These are phyloP conservation scores for Psittacus erithacus DNA, from an alignment of 2,113 vertebrate species.

Conservation along the genomic window DNA sequence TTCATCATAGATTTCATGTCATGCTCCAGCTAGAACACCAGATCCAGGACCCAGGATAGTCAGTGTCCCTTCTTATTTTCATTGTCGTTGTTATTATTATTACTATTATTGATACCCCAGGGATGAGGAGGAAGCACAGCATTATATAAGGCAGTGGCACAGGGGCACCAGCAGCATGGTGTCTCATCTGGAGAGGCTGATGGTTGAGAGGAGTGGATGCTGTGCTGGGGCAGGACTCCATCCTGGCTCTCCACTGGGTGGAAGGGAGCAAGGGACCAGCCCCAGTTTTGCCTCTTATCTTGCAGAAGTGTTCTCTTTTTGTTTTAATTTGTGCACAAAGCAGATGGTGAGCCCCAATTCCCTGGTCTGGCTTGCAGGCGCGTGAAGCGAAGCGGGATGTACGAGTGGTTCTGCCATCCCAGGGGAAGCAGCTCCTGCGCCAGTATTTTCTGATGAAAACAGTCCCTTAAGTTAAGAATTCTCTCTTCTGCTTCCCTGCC, in stretches of 20 bases:
- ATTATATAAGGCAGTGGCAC: background rate
- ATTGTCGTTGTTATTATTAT: background rate
- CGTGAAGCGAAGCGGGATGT: accelerated
- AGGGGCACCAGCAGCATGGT: accelerated
- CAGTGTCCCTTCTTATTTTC: background rate
- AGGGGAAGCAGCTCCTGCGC: background rate
- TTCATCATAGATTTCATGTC: background rate
- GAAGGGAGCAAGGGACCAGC: background rate
- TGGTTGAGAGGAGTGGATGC: background rate
- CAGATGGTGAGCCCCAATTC: background rate
- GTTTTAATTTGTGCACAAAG: background rate
- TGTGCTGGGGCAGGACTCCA: background rate
- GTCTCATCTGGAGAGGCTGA: background rate
- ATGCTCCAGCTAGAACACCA: accelerated
- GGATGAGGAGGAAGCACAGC: background rate
- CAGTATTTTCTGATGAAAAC: background rate
- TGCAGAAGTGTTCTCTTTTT: background rate
- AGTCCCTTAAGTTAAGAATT: background rate
- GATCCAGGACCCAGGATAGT: background rate
- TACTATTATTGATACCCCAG: background rate
- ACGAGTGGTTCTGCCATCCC: background rate
- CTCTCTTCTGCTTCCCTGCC: background rate
- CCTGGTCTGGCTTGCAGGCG: background rate
- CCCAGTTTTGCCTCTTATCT: background rate
- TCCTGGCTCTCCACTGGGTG: background rate